Percentiles rank a stretch among this genome's conserved stretches.
Evolutionary conservation across 2,797 vertebrate genomes (phyloP).

Genomic region (Sebastes wilsoni): DNA sequence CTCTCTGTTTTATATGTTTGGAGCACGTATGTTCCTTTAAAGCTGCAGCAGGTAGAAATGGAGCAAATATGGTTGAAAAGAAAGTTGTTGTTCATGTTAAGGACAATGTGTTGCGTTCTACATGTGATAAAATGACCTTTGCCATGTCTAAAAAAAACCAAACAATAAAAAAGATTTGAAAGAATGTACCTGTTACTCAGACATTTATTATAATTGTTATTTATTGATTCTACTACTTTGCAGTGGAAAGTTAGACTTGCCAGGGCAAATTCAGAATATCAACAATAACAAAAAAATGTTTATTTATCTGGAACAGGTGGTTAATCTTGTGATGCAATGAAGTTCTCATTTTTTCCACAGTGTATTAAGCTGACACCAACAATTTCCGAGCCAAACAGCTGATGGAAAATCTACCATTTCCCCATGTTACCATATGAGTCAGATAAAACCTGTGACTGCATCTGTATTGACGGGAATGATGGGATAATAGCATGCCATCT

Average conservation of each 20-base stretch:
- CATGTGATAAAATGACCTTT: too few species aligned
- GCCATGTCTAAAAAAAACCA: too few species aligned
- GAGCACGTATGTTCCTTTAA: too few species aligned
- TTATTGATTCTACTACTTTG: neutral
- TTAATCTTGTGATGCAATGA: neutral
- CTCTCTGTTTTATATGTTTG: too few species aligned
- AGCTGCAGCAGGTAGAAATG: too few species aligned
- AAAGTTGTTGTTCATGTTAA: too few species aligned
- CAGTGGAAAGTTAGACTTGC: too few species aligned
- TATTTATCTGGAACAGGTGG: neutral
- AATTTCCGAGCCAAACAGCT: neutral
- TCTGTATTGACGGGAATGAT: neutral
- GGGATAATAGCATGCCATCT: neutral
- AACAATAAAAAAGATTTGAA: too few species aligned
- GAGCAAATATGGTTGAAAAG: too few species aligned
- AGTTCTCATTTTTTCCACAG: neutral
- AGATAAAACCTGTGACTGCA: neutral
- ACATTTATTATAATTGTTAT: neutral
- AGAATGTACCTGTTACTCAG: neutral
- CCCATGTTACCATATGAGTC: neutral
- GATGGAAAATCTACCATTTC: slow-evolving; percentile 5
- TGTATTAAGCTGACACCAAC: neutral
- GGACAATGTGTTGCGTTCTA: too few species aligned
- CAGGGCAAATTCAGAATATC: neutral
- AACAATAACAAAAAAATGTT: neutral